phyloP scores from a whole-genome alignment of 2,113 vertebrate species.

The Phyllostomus discolor region DNA sequence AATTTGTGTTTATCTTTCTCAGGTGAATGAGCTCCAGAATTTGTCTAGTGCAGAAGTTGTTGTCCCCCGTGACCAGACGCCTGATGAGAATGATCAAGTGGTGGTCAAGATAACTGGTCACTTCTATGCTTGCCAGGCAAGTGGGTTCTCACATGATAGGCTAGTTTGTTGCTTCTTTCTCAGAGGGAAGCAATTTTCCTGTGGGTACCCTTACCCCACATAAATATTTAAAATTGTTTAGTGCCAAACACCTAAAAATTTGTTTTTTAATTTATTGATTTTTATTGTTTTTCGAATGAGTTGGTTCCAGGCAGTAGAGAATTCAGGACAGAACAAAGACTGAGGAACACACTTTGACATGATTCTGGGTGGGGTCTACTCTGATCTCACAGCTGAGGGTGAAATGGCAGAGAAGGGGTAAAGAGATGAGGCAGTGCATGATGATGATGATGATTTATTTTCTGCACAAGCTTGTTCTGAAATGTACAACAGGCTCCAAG shows the following conservation, averaged over 20 bases:
- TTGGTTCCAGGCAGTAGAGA: neutral
- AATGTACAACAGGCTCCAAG: neutral
- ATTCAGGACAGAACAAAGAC: neutral
- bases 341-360: neutral
- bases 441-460: neutral
- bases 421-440: neutral
- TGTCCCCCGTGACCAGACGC: slow-evolving; percentile 97
- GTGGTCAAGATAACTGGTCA: slow-evolving; percentile 99
- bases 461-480: neutral
- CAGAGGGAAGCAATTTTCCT: neutral
- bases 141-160: slow-evolving; percentile 5
- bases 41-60: slow-evolving; percentile 98
- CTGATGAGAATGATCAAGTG: slow-evolving; percentile 98
- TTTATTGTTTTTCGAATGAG: neutral
- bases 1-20: slow-evolving; percentile 30
- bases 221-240: neutral
- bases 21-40: slow-evolving; percentile 99
- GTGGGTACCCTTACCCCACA: neutral
- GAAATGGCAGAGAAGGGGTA: neutral
- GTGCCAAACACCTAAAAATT: neutral
- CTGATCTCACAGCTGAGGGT: neutral
- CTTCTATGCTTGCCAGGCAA: slow-evolving; percentile 99
- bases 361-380: neutral
- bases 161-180: neutral
- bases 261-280: neutral